Evolutionary conservation across 1,140 invertebrate species (phyloP).

Genomic region (Rhyzopertha dominica): DNA sequence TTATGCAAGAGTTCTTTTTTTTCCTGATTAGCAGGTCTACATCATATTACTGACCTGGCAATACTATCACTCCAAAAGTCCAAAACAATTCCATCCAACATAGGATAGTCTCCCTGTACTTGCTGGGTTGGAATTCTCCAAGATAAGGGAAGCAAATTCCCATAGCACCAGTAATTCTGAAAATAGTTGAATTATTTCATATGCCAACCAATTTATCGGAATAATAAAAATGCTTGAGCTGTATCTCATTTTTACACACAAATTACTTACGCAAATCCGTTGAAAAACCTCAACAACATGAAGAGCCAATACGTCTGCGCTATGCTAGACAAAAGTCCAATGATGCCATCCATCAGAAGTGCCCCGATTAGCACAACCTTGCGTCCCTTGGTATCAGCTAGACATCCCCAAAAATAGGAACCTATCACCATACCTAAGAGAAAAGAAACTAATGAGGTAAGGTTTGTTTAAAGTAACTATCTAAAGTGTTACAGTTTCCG

Average conservation of each 20-base stretch:
- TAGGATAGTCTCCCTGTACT: constrained; percentile 66
- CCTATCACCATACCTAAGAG: constrained; percentile 77
- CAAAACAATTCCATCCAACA: constrained; percentile 79
- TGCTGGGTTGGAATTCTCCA: constrained; percentile 70
- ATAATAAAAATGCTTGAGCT: background rate
- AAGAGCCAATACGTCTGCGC: constrained; percentile 72
- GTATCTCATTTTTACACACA: background rate
- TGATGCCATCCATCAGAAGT: constrained; percentile 69
- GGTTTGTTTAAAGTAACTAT: too few relatives aligned
- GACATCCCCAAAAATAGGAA: constrained; percentile 84
- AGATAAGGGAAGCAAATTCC: constrained; percentile 72
- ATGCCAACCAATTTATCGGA: background rate
- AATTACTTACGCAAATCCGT: constrained; percentile 76
- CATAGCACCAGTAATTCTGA: constrained; percentile 69
- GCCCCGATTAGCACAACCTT: constrained; percentile 70
- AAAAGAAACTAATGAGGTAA: too few relatives aligned
- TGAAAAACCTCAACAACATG: constrained; percentile 70
- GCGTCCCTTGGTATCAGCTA: constrained; percentile 77
- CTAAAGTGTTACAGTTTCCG: too few relatives aligned
- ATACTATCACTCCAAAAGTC: constrained; percentile 65
- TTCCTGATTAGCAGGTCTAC: too few relatives aligned
- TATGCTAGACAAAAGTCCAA: constrained; percentile 68
- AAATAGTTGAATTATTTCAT: background rate
- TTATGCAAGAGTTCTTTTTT: too few relatives aligned
- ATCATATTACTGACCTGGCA: constrained; percentile 62